A percentile compares a stretch with the other conserved stretches of the same genome.
Evolutionary conservation across 2,113 vertebrate genomes (phyloP).

Genomic region (Guaruba guarouba): DNA sequence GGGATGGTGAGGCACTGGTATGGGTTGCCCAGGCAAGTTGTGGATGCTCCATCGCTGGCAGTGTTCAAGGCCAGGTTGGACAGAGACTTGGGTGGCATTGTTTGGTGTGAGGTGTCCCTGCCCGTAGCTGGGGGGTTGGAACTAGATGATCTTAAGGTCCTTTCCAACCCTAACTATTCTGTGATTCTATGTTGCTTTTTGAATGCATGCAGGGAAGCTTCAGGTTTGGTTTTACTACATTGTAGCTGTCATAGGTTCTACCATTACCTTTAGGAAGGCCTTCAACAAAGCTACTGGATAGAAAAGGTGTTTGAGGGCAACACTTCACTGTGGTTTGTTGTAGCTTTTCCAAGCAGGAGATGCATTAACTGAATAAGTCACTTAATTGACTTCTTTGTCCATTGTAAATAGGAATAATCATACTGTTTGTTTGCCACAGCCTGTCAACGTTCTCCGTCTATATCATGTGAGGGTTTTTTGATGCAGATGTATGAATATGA

Average conservation of each 20-base stretch:
- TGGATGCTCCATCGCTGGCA: too few relatives aligned
- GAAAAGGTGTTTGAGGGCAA: not conserved
- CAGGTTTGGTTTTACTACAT: not conserved
- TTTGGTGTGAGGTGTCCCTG: too few relatives aligned
- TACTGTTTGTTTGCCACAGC: not conserved
- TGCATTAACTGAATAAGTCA: not conserved
- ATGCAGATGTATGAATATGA: not conserved
- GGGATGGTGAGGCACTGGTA: too few relatives aligned
- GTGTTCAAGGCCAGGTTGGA: too few relatives aligned
- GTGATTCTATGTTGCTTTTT: not conserved
- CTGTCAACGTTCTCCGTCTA: not conserved
- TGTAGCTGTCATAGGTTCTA: not conserved
- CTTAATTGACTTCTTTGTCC: not conserved
- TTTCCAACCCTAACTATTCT: too few relatives aligned
- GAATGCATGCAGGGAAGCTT: not conserved
- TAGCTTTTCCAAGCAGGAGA: not conserved
- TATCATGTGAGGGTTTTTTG: not conserved
- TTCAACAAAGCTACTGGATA: not conserved
- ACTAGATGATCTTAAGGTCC: too few relatives aligned
- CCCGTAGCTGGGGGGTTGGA: too few relatives aligned
- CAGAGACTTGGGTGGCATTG: too few relatives aligned
- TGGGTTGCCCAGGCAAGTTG: too few relatives aligned
- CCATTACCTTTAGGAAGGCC: not conserved
- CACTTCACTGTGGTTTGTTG: not conserved
- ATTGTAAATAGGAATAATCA: not conserved